Evolutionary conservation across 2,888 invertebrate genomes (phyloP), one percentile per base, ranked within the genome.

Genomic region (Meghimatium bilineatum): DNA sequence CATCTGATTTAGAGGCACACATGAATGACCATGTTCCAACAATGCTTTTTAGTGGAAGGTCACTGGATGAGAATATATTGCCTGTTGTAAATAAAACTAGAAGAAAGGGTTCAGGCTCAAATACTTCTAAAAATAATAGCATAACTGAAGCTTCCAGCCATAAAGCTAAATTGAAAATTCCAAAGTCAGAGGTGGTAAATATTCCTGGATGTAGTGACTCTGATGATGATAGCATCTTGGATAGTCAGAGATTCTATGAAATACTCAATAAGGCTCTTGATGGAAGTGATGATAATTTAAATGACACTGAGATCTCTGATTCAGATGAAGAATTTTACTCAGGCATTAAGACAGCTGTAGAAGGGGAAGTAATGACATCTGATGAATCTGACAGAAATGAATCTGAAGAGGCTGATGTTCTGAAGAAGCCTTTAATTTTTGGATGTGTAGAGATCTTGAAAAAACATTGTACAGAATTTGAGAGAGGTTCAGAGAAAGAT

Each of bases 21-120:
- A 71, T 84, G 52, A 60, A 80, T 29, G 44, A 84, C 38, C 84
- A 84, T 69, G 76, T 36, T 10, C 84, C 84, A 66, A 84, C 84
- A 1, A 84, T 76, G 84, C 80, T 84, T 20, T 84, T 84, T n/a
- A 84, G 84, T 60, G 84, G 84, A 14, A 66, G 29, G 36, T 80
- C 78, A 36, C 34, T 84, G 20, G 84, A 80, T 17, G 84, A 84
- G 38, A 80, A 67, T 32, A 75, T 26, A 23, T 34, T 76, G 26
- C 75, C 76, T 34, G 60, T 38, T 17, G 29, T 60, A 26, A 83
- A 71, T 38, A 49, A 56, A 71, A 29, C n/a, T 26, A 29, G 56
- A 38, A 83, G 29, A 49, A 60, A 76, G 6, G 1, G 32, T 23
- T 32, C 29, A 6, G 67, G 60, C 10, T 56, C 82, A 29, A 34